Base-by-base conservation (phyloP, 2,113 vertebrate genomes). In the Reinhardtius hippoglossoides region DNA sequence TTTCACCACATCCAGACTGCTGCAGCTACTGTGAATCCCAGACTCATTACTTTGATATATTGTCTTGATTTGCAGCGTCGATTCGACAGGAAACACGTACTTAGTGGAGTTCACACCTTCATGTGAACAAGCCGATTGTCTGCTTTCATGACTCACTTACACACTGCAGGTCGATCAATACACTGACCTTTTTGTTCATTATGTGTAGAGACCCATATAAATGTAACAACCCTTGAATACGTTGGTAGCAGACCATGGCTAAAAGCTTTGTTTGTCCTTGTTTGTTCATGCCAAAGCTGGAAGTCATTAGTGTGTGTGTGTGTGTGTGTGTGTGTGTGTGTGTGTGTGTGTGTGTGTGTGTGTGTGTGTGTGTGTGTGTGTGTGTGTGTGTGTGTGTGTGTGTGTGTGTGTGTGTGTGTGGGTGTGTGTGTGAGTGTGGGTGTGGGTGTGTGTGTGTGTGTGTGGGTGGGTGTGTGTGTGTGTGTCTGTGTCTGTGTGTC, bases 101-200 rank as follows among this genome's bases (percentile, higher is more conserved):
- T 54, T n/a, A 64, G 75, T 66, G 20, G 10, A 64, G 55, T 87
- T 87, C 67, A 82, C 87, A 71, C 81, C 77, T 81, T 57, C 48
- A 75, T 68, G 52, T 58, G 71, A 78, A 81, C 62, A 61, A 68
- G 31, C 57, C 15, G 13, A 54, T 46, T 18, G 66, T 40, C 61
- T 23, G 50, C 64, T 18, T 56, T 61, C 26, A 67, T 76, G 60
- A 81, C 73, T 75, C 46, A 69, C 57, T 48, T 20, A 31, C 60
- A 56, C 42, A 48, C 73, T 59, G 20, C 26, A 21, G 37, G 71
- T 13, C 27, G 16, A 87, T 90, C 83, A 56, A 90, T 89, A 81
- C 59, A 0, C 58, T 21, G 55, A 58, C 71, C 67, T 87, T 84
- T 89, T 71, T 85, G 71, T 70, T 80, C 71, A 88, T 87, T 54